These are phyloP conservation scores for Eristalis intricaria DNA, from an alignment of 2,888 invertebrate species.

Conservation along the genomic window DNA sequence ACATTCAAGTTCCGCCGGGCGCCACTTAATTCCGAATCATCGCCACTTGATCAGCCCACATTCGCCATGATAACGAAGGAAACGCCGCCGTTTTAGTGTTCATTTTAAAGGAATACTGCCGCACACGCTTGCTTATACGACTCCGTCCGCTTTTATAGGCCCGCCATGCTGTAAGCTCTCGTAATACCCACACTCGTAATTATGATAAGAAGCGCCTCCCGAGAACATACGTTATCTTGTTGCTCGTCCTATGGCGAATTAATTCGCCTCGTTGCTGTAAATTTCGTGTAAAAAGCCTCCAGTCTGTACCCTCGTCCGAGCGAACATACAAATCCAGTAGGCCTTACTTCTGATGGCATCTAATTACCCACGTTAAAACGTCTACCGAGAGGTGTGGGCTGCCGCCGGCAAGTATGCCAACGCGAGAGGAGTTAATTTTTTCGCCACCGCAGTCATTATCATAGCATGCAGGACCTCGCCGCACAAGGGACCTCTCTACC, in stretches of 20 bases:
- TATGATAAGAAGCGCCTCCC: background rate
- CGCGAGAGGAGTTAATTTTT: slow-evolving; percentile 61
- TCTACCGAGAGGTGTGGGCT: slow-evolving; percentile 33
- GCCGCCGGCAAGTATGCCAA: slow-evolving; percentile 63
- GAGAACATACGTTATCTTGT: background rate
- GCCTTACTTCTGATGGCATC: slow-evolving; percentile 33
- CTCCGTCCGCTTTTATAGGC: background rate
- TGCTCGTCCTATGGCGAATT: slow-evolving; percentile 52
- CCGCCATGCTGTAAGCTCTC: background rate
- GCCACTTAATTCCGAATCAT: too few species aligned
- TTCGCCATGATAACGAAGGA: too few species aligned
- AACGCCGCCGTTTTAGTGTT: too few species aligned
- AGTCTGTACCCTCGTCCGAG: background rate
- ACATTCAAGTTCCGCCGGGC: too few species aligned
- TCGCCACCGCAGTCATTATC: slow-evolving; percentile 66
- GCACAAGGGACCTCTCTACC: slow-evolving; percentile 40
- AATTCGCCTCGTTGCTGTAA: slow-evolving; percentile 64
- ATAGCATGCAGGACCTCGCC: slow-evolving; percentile 50
- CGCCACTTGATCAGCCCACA: too few species aligned
- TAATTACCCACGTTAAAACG: slow-evolving; percentile 70
- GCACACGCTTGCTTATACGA: background rate
- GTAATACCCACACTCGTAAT: background rate
- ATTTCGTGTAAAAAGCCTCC: slow-evolving; percentile 55
- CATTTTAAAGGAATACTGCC: too few species aligned
- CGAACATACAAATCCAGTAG: slow-evolving; percentile 46